These are phyloP conservation scores for Channa argus DNA, from an alignment of 2,113 vertebrate genomes.

Conservation along the genomic window DNA sequence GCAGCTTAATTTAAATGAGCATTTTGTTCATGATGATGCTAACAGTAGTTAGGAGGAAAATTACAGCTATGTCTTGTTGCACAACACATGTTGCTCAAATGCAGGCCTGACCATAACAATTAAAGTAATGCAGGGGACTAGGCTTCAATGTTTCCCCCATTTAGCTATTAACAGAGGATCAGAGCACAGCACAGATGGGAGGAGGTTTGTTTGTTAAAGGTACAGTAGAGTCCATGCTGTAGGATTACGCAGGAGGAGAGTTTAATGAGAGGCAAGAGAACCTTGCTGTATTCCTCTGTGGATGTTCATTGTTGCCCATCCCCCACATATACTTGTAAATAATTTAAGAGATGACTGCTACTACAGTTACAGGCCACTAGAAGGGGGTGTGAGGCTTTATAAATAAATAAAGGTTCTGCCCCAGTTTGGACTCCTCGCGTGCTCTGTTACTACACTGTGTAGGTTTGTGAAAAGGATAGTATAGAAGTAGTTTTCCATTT, in stretches of 20 bases:
- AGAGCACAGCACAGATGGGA: slow-evolving; percentile 73
- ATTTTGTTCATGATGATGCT: slow-evolving; percentile 62
- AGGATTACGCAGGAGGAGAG: not conserved
- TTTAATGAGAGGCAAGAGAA: slow-evolving; percentile 41
- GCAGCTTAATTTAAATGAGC: slow-evolving; percentile 48
- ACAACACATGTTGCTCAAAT: slow-evolving; percentile 49
- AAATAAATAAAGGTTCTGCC: slow-evolving; percentile 73
- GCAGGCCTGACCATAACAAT: slow-evolving; percentile 72
- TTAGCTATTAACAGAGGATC: slow-evolving; percentile 69
- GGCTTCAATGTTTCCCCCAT: slow-evolving; percentile 36
- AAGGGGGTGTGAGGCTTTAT: slow-evolving; percentile 74
- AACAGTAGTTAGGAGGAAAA: slow-evolving; percentile 70
- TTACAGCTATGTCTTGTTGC: slow-evolving; percentile 60
- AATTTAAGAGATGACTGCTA: slow-evolving; percentile 63
- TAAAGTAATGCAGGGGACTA: slow-evolving; percentile 74
- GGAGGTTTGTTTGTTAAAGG: slow-evolving; percentile 54
- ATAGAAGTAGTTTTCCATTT: not conserved
- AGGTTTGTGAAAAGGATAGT: slow-evolving; percentile 3
- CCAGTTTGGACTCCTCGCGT: slow-evolving; percentile 60
- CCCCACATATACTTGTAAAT: slow-evolving; percentile 55
- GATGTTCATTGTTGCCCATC: slow-evolving; percentile 45
- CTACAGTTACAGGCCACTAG: slow-evolving; percentile 77
- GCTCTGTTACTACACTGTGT: slow-evolving; percentile 25
- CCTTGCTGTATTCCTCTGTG: slow-evolving; percentile 45
- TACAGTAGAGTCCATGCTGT: slow-evolving; percentile 22